Conservation (phyloP, 2,888 invertebrate species). For the Lasioglossum marginatum region DNA sequence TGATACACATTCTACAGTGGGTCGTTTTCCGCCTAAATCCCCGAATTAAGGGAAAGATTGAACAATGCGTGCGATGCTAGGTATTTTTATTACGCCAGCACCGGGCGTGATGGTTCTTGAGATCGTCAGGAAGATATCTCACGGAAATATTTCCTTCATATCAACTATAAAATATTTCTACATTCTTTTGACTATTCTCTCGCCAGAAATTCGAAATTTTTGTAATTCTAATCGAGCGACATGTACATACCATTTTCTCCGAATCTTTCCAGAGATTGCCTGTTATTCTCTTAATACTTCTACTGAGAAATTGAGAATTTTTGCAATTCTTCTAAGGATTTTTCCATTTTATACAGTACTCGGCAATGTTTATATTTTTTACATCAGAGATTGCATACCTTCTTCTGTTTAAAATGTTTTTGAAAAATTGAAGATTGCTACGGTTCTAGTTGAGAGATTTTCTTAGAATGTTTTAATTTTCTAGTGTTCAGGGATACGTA, state of each 20-base stretch:
- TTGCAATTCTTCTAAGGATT: too few relatives aligned
- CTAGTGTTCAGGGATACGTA: not conserved
- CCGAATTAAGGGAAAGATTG: not conserved
- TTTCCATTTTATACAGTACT: not conserved
- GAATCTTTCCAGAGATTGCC: too few relatives aligned
- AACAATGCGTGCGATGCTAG: not conserved
- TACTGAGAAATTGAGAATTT: too few relatives aligned
- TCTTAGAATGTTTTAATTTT: too few relatives aligned
- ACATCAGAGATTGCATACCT: too few relatives aligned
- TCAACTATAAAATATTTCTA: not conserved
- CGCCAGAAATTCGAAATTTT: not conserved
- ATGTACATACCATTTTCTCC: not conserved
- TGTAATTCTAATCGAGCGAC: not conserved
- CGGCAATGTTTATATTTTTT: too few relatives aligned
- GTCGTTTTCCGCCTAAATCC: not conserved
- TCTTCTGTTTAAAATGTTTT: too few relatives aligned
- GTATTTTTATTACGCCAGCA: not conserved
- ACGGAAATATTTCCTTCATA: not conserved
- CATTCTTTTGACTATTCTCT: not conserved
- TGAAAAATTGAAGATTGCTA: too few relatives aligned
- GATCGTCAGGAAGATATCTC: not conserved
- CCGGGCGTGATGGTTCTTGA: not conserved
- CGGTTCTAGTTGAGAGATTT: too few relatives aligned
- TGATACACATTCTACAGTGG: slow-evolving; percentile 8
- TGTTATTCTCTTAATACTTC: too few relatives aligned